Base-by-base conservation (phyloP, 2,888 invertebrate genomes). In the Apodemia mormo region DNA sequence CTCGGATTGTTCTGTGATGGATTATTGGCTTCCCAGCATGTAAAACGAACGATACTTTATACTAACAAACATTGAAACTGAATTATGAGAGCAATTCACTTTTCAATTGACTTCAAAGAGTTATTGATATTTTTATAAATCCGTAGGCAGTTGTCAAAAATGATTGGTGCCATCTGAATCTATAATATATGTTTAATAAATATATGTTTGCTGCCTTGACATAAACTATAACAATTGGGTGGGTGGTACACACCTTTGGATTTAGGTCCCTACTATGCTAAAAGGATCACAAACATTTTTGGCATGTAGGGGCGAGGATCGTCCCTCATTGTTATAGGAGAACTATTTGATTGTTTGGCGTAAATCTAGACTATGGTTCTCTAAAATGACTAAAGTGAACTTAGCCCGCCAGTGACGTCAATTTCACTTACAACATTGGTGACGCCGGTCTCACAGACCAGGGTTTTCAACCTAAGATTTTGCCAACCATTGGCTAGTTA, bases 41-140 rank as follows among this genome's bases (percentile, higher is more conserved):
- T 61, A 61, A 37, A 37, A 33, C 37, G 37, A 64, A 64, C 61
- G 33, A 64, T 64, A 64, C 33, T 37, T 64, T 37, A 64, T 37
- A 37, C 37, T 33, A 14, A 64, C 61, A 64, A 64, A 33, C n/a
- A 64, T 64, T 64, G 61, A 14, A 64, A 33, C 61, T 37, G 61
- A 64, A 37, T 64, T 64, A 64, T 37, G 7, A 14, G 61, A 30
- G 30, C 61, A 61, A 61, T 33, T 61, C 61, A 61, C 29, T 61
- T 61, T 58, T 61, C 12, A 30, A 61, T 61, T 61, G 61, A 61
- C 14, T 61, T 61, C 33, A 29, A 29, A 56, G 22, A 33, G 49
- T 49, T 14, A 49, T 49, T 49, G 49, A 49, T 49, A 49, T 45
- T 1, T 10, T 43, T 3, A 3, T 45, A 4, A 5, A 9, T 49